Evolutionary conservation across 1,140 invertebrate species (phyloP).

Genomic region (Nasonia vitripennis): DNA sequence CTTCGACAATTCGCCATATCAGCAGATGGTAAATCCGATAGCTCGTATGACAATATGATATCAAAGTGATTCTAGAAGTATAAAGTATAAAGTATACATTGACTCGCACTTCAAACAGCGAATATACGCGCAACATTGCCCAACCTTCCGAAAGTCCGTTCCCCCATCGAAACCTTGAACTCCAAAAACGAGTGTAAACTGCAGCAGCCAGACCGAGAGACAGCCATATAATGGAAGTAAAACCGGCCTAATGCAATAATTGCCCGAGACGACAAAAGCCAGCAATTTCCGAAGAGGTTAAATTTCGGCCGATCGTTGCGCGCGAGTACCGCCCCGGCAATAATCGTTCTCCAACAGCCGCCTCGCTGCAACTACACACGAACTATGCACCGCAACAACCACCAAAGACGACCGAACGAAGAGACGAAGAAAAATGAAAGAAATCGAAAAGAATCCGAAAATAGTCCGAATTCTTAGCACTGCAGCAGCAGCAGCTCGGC

Average conservation of each 20-base stretch:
- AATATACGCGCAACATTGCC: background rate
- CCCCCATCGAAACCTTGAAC: background rate
- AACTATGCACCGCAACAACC: background rate
- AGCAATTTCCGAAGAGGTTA: slow-evolving; percentile 42
- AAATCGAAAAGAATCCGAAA: slow-evolving; percentile 32
- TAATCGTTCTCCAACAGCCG: slow-evolving; percentile 21
- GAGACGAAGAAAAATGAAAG: slow-evolving; percentile 13
- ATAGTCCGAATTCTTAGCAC: slow-evolving; percentile 41
- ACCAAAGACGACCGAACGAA: background rate
- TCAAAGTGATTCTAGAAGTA: no score
- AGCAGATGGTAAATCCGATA: no score
- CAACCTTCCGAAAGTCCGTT: background rate
- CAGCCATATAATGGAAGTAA: slow-evolving; percentile 6
- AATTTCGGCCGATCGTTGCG: slow-evolving; percentile 20
- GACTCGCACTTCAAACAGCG: background rate
- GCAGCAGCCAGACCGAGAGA: background rate
- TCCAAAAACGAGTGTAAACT: background rate
- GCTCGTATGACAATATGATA: no score
- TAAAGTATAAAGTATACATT: no score
- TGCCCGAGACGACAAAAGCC: slow-evolving; percentile 44
- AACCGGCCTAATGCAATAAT: slow-evolving; percentile 42
- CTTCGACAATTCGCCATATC: no score
- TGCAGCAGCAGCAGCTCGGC: background rate
- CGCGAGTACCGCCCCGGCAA: slow-evolving; percentile 26
- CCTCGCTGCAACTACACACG: background rate